Conservation (phyloP, 2,113 vertebrate genomes). For the Malaclemys terrapin region DNA sequence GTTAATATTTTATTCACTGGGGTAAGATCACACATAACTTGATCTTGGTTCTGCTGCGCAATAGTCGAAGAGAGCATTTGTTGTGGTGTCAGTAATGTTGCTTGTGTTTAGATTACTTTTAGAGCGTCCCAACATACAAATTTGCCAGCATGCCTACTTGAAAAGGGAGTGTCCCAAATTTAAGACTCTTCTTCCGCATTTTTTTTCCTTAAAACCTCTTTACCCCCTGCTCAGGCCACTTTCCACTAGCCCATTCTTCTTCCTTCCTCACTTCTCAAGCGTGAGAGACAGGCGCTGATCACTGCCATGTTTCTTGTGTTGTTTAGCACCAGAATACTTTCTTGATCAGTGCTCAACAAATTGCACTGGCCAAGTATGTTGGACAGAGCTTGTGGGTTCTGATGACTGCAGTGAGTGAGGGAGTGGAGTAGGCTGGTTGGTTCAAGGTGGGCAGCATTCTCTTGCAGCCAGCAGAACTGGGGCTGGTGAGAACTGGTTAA, state of each 20-base stretch:
- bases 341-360: neutral
- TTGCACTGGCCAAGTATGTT: neutral
- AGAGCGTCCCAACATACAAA: neutral
- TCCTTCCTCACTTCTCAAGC: neutral
- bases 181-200: neutral
- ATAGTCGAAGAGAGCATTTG: neutral
- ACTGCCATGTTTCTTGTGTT: neutral
- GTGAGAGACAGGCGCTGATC: neutral
- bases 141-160: neutral
- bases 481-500: neutral
- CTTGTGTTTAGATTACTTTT: conserved; percentile 10
- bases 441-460: neutral
- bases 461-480: neutral
- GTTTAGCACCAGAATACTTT: neutral
- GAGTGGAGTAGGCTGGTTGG: neutral
- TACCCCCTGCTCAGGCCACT: neutral
- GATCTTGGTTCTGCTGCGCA: neutral
- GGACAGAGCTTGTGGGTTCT: neutral
- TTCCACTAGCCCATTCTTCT: neutral
- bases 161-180: neutral
- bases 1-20: neutral
- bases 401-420: neutral
- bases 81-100: neutral
- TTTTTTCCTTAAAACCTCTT: neutral
- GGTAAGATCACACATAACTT: neutral